These are phyloP conservation scores for Crotalus helleri DNA, from an alignment of 2,113 vertebrate species.

Conservation along the genomic window DNA sequence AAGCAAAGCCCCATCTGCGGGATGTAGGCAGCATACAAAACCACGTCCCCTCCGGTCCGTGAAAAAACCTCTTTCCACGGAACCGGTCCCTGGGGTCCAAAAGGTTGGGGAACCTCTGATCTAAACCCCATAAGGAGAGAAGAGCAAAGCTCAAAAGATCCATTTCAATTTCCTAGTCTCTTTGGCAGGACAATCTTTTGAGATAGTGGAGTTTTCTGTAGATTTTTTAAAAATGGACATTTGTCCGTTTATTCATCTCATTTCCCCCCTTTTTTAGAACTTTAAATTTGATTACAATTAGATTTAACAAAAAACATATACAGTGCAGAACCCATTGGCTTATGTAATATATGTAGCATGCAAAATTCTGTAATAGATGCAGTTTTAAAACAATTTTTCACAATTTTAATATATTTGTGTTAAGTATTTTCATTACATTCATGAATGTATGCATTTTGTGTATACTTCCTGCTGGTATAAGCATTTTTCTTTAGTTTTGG, in stretches of 20 bases:
- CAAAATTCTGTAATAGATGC: neutral
- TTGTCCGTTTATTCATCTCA: neutral
- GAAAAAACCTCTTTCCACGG: too few relatives aligned
- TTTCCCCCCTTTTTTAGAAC: neutral
- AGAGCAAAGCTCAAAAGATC: neutral
- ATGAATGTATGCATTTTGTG: neutral
- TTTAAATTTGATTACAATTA: neutral
- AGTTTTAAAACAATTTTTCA: neutral
- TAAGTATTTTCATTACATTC: neutral
- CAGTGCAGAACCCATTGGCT: neutral
- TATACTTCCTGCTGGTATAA: neutral
- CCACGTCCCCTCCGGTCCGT: too few relatives aligned
- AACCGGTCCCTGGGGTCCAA: too few relatives aligned
- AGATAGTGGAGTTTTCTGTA: neutral
- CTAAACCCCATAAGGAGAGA: neutral
- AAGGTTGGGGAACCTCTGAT: too few relatives aligned
- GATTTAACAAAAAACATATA: neutral
- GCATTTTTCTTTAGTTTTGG: neutral
- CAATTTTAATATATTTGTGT: neutral
- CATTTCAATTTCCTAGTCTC: neutral
- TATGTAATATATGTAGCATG: neutral
- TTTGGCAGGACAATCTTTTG: neutral
- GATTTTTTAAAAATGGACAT: neutral
- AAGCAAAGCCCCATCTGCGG: too few relatives aligned
- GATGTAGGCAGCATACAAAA: too few relatives aligned